Percentiles rank a stretch among this genome's conserved stretches.
Evolutionary conservation across 2,888 invertebrate species (phyloP).

Genomic region (Cryptocheilus praepositus): DNA sequence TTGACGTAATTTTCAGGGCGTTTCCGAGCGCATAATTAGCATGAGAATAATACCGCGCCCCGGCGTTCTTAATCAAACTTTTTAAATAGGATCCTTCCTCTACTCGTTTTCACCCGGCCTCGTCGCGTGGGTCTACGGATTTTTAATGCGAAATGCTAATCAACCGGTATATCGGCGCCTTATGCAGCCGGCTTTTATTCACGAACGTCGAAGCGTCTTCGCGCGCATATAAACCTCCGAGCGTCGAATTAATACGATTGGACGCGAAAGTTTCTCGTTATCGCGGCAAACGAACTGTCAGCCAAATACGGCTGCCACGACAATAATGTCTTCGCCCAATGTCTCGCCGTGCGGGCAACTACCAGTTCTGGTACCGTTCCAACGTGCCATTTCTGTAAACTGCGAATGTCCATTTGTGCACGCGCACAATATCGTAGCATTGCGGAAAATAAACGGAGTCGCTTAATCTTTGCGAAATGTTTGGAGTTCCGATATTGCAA

Average conservation of each 20-base stretch:
- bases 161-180: slow-evolving; percentile 62
- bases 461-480: too few species aligned
- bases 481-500: too few species aligned
- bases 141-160: slow-evolving; percentile 70
- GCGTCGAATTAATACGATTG: slow-evolving; percentile 49
- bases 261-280: slow-evolving; percentile 14
- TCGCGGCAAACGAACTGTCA: slow-evolving; percentile 10
- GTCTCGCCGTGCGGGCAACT: too few species aligned
- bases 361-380: too few species aligned
- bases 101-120: slow-evolving; percentile 29
- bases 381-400: too few species aligned
- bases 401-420: too few species aligned
- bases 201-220: slow-evolving; percentile 17
- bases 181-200: slow-evolving; percentile 57
- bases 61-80: slow-evolving; percentile 74
- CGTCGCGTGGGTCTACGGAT: slow-evolving; percentile 30
- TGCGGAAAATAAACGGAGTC: too few species aligned
- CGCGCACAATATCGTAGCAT: too few species aligned
- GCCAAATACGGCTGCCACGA: not conserved
- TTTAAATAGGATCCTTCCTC: slow-evolving; percentile 71
- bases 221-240: slow-evolving; percentile 20
- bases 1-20: slow-evolving; percentile 65
- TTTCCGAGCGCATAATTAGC: slow-evolving; percentile 69
- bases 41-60: slow-evolving; percentile 70
- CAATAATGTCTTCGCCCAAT: too few species aligned